phyloP scores from a whole-genome alignment of 2,888 invertebrate genomes.

The Apamea epomidion region DNA sequence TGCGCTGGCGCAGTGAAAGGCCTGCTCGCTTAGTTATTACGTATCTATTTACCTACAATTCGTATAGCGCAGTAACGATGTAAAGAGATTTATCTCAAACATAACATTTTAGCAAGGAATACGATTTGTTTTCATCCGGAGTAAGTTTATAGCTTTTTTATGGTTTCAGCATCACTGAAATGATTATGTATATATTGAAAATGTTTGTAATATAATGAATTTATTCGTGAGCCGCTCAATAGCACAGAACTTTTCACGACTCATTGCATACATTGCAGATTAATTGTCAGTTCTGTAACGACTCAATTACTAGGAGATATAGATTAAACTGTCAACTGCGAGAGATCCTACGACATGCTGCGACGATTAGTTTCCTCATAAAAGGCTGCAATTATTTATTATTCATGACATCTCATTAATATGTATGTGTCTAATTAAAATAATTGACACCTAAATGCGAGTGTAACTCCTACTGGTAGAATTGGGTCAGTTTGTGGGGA shows the following conservation, averaged over 20 bases:
- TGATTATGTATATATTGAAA: slow-evolving; percentile 23
- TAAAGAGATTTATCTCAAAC: slow-evolving; percentile 44
- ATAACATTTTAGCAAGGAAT: slow-evolving; percentile 40
- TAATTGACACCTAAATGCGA: slow-evolving; percentile 58
- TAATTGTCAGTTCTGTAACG: slow-evolving; percentile 1
- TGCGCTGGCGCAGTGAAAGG: slow-evolving; percentile 68
- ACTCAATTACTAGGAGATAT: slow-evolving; percentile 14
- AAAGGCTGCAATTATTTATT: slow-evolving; percentile 45
- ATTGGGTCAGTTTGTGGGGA: slow-evolving; percentile 68
- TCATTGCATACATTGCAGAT: slow-evolving; percentile 17
- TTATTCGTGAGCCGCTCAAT: slow-evolving; percentile 6
- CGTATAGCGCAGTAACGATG: slow-evolving; percentile 54
- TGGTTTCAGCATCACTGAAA: slow-evolving; percentile 21
- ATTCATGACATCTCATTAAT: slow-evolving; percentile 61
- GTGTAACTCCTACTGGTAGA: slow-evolving; percentile 67
- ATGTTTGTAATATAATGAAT: slow-evolving; percentile 29
- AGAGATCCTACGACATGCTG: slow-evolving; percentile 11
- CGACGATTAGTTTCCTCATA: slow-evolving; percentile 38
- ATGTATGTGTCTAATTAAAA: slow-evolving; percentile 60
- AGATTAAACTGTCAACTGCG: slow-evolving; percentile 30
- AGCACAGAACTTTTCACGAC: background rate
- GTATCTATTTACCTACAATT: slow-evolving; percentile 61
- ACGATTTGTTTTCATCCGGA: slow-evolving; percentile 42
- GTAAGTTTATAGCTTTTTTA: slow-evolving; percentile 41
- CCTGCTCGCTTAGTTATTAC: slow-evolving; percentile 41